phyloP scores from a whole-genome alignment of 2,888 invertebrate genomes.

The Cerceris rybyensis region DNA sequence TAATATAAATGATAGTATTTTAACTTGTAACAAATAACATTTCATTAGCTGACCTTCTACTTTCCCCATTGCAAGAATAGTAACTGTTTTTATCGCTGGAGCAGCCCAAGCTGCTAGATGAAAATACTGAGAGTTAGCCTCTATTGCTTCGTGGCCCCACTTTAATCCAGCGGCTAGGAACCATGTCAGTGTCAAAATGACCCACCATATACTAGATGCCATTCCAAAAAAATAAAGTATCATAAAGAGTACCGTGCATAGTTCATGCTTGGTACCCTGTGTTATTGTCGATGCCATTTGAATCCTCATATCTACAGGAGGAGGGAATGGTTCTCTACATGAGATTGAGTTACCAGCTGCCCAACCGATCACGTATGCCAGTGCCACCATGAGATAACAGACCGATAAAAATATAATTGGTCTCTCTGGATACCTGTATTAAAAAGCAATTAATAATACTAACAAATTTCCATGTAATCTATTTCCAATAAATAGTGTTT shows the following conservation, averaged over 20 bases:
- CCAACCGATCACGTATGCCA: slow-evolving; percentile 94
- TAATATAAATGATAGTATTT: slow-evolving; percentile 4
- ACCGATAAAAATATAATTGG: slow-evolving; percentile 98
- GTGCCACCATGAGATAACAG: slow-evolving; percentile 96
- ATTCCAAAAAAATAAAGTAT: slow-evolving; percentile 97
- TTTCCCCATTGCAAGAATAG: slow-evolving; percentile 96
- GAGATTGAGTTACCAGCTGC: slow-evolving; percentile 91
- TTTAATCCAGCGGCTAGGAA: slow-evolving; percentile 97
- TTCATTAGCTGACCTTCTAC: slow-evolving; percentile 90
- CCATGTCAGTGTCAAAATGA: slow-evolving; percentile 97
- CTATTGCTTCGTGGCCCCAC: slow-evolving; percentile 99
- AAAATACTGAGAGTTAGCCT: slow-evolving; percentile 98
- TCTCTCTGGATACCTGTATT: slow-evolving; percentile 94
- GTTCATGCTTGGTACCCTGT: slow-evolving; percentile 92
- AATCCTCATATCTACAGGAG: slow-evolving; percentile 87
- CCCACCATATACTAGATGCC: slow-evolving; percentile 99
- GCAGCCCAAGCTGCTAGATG: slow-evolving; percentile 99
- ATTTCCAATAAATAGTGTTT: neutral
- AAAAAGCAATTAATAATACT: neutral
- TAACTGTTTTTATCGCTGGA: slow-evolving; percentile 97
- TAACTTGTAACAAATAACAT: neutral
- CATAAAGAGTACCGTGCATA: slow-evolving; percentile 98
- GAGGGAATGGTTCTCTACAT: slow-evolving; percentile 91
- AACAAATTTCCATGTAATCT: neutral
- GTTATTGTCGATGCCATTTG: slow-evolving; percentile 92